Evolutionary conservation across 2,888 invertebrate genomes (phyloP), one percentile per base, ranked within the genome.

Genomic region (Punctoribates punctum): DNA sequence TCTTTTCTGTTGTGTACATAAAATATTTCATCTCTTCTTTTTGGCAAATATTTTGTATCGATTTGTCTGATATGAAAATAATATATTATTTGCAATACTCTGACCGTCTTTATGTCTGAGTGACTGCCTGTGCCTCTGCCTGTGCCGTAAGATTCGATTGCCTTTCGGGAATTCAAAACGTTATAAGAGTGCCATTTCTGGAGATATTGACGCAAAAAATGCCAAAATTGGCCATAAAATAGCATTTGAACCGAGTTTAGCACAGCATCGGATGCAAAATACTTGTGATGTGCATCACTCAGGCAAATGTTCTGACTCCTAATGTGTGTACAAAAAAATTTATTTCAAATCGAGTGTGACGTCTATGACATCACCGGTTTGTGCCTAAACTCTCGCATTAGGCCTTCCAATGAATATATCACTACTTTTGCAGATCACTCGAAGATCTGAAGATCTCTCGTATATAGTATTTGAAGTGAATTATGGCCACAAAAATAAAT

Each of bases 331-430:
- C n/a, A 25, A 20, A n/a, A 17, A 60, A 65, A 65, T 17, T 65
- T 34, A 65, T 65, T 65, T 34, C 17, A 65, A 65, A 65, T 65
- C 29, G 65, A 65, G 34, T 65, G 34, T 34, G 65, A 65, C 34
- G 65, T 65, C n/a, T 65, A 65, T 34, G 62, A 25, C 34, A 34
- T 65, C 23, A 11, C 62, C n/a, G 54, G 54, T n/a, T 48, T 54
- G 54, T 54, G 25, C 25, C 57, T 57, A 3, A n/a, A 25, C 57
- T 9, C 20, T 65, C 4, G 13, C 2, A 65, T 29, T 65, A 38
- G 11, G 34, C 29, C 17, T 65, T 5, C 57, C 65, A 65, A 65
- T 62, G 29, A 62, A 62, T 62, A 62, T 62, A 62, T 62, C 62
- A 27, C 27, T 29, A 11, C 17, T 67, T 67, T 67, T 34, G 29